phyloP scores from a whole-genome alignment of 2,113 vertebrate genomes.

The Tetrax tetrax region DNA sequence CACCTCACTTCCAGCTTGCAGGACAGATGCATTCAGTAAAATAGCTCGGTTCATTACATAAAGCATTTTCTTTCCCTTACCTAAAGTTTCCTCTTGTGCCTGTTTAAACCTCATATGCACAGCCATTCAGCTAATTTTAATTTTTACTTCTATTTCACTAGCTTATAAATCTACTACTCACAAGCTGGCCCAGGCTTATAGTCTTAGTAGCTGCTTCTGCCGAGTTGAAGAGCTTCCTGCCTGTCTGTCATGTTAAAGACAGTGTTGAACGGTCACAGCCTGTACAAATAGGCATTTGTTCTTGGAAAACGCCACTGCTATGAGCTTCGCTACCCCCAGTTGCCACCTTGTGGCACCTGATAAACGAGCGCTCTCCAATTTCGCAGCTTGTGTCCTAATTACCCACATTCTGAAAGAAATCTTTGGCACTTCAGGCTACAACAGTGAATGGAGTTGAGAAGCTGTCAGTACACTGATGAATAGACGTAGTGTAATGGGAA shows the following conservation, averaged over 20 bases:
- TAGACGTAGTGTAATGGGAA: not conserved
- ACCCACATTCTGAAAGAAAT: not conserved
- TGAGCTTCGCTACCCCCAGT: not conserved
- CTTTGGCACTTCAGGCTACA: not conserved
- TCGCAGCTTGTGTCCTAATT: not conserved
- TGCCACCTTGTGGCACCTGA: not conserved
- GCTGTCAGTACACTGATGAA: fast-evolving
- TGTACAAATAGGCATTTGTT: not conserved
- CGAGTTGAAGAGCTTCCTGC: not conserved
- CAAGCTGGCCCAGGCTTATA: not conserved
- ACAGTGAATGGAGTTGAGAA: not conserved
- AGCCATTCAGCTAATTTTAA: not conserved
- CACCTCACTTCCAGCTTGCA: not conserved
- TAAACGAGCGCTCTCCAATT: not conserved
- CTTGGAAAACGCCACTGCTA: fast-evolving
- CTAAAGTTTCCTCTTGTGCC: not conserved
- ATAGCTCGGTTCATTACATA: not conserved
- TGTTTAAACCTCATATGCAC: not conserved
- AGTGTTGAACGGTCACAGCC: not conserved
- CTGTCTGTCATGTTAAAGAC: not conserved
- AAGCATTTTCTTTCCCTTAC: not conserved
- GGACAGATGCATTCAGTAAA: not conserved
- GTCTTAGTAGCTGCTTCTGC: not conserved
- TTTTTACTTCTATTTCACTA: not conserved
- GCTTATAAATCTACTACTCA: not conserved